Base-by-base conservation (phyloP, 2,113 vertebrate species). In the Sminthopsis crassicaudata region DNA sequence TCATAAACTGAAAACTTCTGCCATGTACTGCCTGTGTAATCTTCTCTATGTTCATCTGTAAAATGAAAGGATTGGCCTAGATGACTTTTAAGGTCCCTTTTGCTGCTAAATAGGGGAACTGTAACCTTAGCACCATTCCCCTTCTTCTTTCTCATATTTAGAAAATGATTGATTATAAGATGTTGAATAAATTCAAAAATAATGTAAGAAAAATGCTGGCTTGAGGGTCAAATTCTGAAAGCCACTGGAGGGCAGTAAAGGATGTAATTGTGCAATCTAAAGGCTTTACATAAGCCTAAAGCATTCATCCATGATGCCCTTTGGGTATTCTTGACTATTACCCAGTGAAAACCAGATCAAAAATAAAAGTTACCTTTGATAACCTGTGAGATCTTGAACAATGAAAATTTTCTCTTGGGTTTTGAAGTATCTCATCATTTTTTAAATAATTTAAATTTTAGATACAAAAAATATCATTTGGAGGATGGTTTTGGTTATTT, bases 331-430 rank as follows among this genome's bases (percentile, higher is more conserved):
- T 48, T 50, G 67, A 95, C 93, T 67, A 52, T 54, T 46, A 92
- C 84, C 89, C 93, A 90, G n/a, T 50, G 51, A 92, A 95, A 95
- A 46, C 27, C 91, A 91, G n/a, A 92, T 92, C 57, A 51, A 84
- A 25, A 92, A 42, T 67, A 23, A 92, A 92, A 52, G 48, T 2
- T 14, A n/a, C 30, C 7, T 53, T 46, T 52, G 26, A 76, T 36
- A 92, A 16, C 11, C 14, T 26, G 24, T 42, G 51, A 92, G 51
- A 92, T 50, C 8, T 23, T 22, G 48, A 26, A 53, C 60, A 92
- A 42, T 53, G 36, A 84, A 84, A 52, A 9, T 23, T 84, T 92
- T 84, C 42, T 24, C 51, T 23, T 50, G 30, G 26, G 67, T 84
- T n/a, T 42, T 51, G 51, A 14, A 92, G 57, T 84, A 26, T 9